These are phyloP conservation scores for Erannis defoliaria DNA, from an alignment of 2,888 invertebrate species.

Conservation along the genomic window DNA sequence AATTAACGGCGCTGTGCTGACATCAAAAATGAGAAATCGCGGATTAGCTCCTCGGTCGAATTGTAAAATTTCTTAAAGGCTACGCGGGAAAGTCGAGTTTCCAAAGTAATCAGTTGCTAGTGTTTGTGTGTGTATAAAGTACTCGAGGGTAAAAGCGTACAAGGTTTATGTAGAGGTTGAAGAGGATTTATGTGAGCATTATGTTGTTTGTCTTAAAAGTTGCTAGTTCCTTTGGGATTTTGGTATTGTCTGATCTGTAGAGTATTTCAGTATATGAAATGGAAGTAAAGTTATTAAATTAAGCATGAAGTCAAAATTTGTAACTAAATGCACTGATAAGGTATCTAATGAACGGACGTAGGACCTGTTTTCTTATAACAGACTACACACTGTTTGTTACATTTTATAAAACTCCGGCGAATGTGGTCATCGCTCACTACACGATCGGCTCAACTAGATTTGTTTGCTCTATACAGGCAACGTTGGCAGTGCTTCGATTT, in stretches of 20 bases:
- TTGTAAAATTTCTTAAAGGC: background rate
- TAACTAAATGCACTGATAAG: slow-evolving; percentile 33
- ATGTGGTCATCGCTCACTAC: background rate
- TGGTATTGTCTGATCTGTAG: slow-evolving; percentile 13
- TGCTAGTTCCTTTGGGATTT: slow-evolving; percentile 12
- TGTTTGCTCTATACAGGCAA: background rate
- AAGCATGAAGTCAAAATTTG: slow-evolving; percentile 38
- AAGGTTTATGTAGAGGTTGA: slow-evolving; percentile 3
- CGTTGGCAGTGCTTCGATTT: background rate
- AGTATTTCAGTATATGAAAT: background rate
- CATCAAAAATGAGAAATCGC: no score
- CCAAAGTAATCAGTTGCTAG: background rate
- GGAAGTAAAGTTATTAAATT: slow-evolving; percentile 4
- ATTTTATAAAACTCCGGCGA: slow-evolving; percentile 40
- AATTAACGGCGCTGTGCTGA: no score
- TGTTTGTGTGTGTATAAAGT: slow-evolving; percentile 4
- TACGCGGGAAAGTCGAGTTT: slow-evolving; percentile 2
- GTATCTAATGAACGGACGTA: slow-evolving; percentile 1
- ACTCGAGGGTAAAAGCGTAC: background rate
- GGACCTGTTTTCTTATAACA: slow-evolving; percentile 44
- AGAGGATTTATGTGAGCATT: slow-evolving; percentile 3
- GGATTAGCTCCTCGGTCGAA: no score
- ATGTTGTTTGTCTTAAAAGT: slow-evolving; percentile 19
- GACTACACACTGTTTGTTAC: slow-evolving; percentile 46
- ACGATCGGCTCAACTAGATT: background rate